Base-by-base conservation (phyloP, 2,797 vertebrate genomes). In the Etheostoma nigrum region DNA sequence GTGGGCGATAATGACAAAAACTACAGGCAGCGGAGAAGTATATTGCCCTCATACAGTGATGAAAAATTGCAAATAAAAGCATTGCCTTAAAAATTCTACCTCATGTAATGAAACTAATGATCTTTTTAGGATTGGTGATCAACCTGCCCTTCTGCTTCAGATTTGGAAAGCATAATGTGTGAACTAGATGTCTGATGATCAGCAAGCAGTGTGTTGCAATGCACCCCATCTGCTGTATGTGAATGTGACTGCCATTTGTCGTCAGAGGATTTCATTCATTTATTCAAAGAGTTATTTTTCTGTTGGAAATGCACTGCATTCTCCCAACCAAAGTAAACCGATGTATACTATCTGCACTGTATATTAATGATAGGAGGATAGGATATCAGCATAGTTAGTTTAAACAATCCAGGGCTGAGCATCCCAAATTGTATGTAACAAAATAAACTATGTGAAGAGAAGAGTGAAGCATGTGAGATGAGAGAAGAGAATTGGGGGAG, bases 171-270 rank as follows among this genome's bases (percentile, higher is more conserved):
- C 81, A 89, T 79, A 86, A 85, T 71, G 85, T 88, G 84, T 84
- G 76, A 91, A 68, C 57, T 76, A 25, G 59, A 76, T 83, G 61
- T 69, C 71, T 78, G 63, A 60, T 80, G 42, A 88, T 89, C 71
- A 57, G 59, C 53, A 69, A 72, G 73, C 55, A 47, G 55, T 47
- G 65, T 78, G 76, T 86, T 60, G 85, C 67, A 76, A 75, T 76
- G 70, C 79, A 67, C 66, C 76, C 84, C 91, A 91, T 93, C 89
- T 92, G 90, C 75, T 86, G 51, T 64, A 89, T 83, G 79, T 73
- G 78, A 87, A 82, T 81, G 60, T 80, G 62, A 76, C 75, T 92
- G 84, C 78, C 75, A 67, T 86, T 87, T 80, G 67, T 85, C 77
- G 78, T 70, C 33, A 42, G 64, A 65, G 12, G n/a, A 54, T 88